Conservation (phyloP, 1,140 invertebrate genomes). For the Sinonovacula constricta region DNA sequence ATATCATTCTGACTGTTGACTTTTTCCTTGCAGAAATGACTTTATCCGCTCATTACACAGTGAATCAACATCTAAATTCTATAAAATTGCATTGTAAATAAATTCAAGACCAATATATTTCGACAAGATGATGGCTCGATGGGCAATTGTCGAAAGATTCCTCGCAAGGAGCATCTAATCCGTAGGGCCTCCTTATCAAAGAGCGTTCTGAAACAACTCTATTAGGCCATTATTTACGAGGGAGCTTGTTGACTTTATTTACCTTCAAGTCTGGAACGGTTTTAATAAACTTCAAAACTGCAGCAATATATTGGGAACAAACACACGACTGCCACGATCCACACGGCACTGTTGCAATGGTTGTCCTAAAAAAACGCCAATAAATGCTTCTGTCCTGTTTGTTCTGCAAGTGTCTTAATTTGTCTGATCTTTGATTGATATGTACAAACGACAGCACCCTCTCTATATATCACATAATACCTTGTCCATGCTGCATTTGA, state of each 20-base stretch:
- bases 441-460: no score
- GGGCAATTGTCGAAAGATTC: conserved; percentile 16
- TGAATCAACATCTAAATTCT: conserved; percentile 51
- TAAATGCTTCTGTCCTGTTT: no score
- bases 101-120: conserved; percentile 31
- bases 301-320: conserved; percentile 16
- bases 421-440: no score
- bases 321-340: no score
- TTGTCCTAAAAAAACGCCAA: no score
- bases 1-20: no score
- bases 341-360: no score
- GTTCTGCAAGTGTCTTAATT: no score
- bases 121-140: conserved; percentile 18
- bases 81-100: conserved; percentile 52
- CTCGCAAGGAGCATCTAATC: conserved; percentile 2
- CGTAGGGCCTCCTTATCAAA: conserved; percentile 21
- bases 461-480: no score
- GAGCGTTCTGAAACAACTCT: conserved; percentile 2
- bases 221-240: conserved; percentile 36
- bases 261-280: conserved; percentile 43
- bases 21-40: conserved; percentile 29
- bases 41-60: conserved; percentile 46
- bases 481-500: no score
- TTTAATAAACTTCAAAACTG: conserved; percentile 44
- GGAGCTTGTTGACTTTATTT: conserved; percentile 41